A percentile compares a stretch with the other conserved stretches of the same genome.
These are phyloP conservation scores for Taphrorychus bicolor DNA, from an alignment of 2,888 invertebrate species.

Conservation along the genomic window DNA sequence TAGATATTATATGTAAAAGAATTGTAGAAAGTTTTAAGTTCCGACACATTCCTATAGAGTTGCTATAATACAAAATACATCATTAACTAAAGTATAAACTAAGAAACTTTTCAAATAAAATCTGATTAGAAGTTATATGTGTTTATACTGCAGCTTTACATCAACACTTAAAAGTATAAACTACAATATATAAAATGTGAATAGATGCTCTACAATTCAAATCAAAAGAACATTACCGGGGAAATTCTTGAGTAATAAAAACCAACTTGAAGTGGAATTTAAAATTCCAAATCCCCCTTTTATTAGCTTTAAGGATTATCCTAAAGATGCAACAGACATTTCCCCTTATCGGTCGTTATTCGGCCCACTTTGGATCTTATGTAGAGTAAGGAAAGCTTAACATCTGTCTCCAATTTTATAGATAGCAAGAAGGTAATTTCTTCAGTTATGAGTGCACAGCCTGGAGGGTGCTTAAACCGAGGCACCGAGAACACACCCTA, in stretches of 20 bases:
- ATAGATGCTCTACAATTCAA: no score
- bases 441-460: slow-evolving; percentile 54
- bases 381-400: slow-evolving; percentile 28
- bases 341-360: slow-evolving; percentile 27
- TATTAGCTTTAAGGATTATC: not conserved
- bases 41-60: no score
- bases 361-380: slow-evolving; percentile 22
- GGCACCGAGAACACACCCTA: slow-evolving; percentile 14
- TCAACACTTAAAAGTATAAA: no score
- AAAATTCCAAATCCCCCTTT: not conserved
- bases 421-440: slow-evolving; percentile 56
- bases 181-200: no score
- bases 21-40: no score
- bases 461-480: slow-evolving; percentile 44
- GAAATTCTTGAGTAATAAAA: not conserved
- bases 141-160: no score
- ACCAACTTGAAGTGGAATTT: not conserved
- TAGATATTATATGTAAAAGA: no score
- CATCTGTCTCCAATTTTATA: slow-evolving; percentile 58
- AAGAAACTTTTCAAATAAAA: no score
- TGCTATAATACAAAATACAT: no score
- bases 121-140: no score
- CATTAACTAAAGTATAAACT: no score
- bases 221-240: no score
- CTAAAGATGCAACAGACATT: slow-evolving; percentile 24